Percentiles rank a stretch among this genome's conserved stretches.
Conservation (phyloP, 1,140 invertebrate genomes). For the Nasonia vitripennis region DNA sequence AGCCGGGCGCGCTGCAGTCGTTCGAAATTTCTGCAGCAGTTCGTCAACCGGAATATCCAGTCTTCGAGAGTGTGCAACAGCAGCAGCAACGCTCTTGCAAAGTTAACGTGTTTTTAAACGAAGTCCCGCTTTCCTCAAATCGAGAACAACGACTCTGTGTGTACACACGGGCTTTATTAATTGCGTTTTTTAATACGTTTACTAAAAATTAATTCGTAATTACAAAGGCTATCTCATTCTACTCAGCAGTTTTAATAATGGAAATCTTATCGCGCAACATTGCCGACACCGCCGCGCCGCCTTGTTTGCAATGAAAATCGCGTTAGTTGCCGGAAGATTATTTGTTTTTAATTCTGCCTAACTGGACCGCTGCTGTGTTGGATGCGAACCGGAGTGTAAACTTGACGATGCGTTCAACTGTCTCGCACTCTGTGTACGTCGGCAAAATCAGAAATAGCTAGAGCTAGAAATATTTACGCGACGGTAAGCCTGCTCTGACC, state of each 20-base stretch:
- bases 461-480: constrained; percentile 61
- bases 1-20: constrained; percentile 38
- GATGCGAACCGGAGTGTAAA: neutral
- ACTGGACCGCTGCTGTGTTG: neutral
- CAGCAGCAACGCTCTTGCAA: constrained; percentile 35
- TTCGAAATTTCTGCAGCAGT: constrained; percentile 22
- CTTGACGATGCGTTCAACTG: neutral
- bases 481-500: constrained; percentile 56
- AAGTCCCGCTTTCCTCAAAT: constrained; percentile 53
- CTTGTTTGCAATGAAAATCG: neutral
- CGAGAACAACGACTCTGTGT: neutral
- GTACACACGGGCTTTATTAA: neutral
- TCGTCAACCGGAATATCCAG: constrained; percentile 46
- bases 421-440: too few species aligned
- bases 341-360: neutral
- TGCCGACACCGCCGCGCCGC: neutral
- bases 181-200: constrained; percentile 11
- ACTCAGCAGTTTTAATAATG: constrained; percentile 4
- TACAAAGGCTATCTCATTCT: constrained; percentile 15
- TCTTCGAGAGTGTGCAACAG: constrained; percentile 53
- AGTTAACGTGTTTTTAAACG: constrained; percentile 51
- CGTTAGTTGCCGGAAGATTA: neutral
- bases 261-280: neutral
- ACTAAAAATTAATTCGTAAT: constrained; percentile 2
- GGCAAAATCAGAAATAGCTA: too few species aligned